These are phyloP conservation scores for Cherax destructor DNA, from an alignment of 1,140 invertebrate genomes.

Conservation along the genomic window DNA sequence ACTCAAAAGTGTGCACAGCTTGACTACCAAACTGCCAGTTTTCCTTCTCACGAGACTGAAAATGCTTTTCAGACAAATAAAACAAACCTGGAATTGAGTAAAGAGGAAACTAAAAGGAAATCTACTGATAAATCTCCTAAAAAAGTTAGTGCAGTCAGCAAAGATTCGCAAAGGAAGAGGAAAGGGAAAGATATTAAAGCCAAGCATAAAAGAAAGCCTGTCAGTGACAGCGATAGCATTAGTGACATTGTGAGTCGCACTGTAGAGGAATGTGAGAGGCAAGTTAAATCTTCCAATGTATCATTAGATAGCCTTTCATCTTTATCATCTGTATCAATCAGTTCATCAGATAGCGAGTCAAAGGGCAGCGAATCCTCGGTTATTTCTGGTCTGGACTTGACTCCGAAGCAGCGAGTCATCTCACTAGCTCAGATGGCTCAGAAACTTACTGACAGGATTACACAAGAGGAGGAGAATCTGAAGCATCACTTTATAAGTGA, in stretches of 20 bases:
- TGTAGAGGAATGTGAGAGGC: conserved; percentile 55
- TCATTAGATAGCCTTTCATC: conserved; percentile 44
- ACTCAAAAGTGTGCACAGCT: not conserved
- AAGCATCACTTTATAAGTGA: not conserved
- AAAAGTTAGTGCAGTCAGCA: not conserved
- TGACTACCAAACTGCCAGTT: not conserved
- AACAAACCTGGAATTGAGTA: not conserved
- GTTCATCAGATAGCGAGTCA: conserved; percentile 29
- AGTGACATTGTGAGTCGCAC: conserved; percentile 59
- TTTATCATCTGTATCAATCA: conserved; percentile 14
- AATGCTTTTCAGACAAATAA: not conserved
- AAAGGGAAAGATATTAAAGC: conserved; percentile 32
- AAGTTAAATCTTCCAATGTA: conserved; percentile 47
- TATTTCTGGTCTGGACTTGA: conserved; percentile 27
- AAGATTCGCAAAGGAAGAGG: not conserved
- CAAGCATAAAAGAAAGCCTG: conserved; percentile 12
- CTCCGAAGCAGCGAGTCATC: conserved; percentile 30
- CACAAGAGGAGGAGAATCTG: conserved; percentile 7
- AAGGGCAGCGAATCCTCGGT: not conserved
- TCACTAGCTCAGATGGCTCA: conserved; percentile 39
- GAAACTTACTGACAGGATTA: conserved; percentile 38
- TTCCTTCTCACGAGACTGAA: not conserved
- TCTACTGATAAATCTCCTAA: not conserved
- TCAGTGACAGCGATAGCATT: conserved; percentile 47
- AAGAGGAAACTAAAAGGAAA: not conserved